These are phyloP conservation scores for Gymnocheta viridis DNA, from an alignment of 2,888 invertebrate species.

Conservation along the genomic window DNA sequence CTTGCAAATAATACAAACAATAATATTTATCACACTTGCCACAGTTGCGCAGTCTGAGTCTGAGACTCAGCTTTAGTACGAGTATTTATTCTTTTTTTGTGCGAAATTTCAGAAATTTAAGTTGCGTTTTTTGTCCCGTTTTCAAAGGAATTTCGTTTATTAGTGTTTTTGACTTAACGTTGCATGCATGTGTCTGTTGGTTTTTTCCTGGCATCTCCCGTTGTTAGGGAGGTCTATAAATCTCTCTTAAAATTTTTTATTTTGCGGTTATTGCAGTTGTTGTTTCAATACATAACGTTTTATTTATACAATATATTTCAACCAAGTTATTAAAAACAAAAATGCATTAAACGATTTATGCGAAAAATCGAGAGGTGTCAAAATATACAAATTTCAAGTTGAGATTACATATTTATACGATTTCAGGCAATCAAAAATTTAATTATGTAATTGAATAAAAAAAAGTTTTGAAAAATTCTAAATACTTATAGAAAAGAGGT, in stretches of 20 bases:
- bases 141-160: constrained; percentile 43
- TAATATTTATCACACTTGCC: constrained; percentile 77
- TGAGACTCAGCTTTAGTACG: constrained; percentile 3
- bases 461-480: no score
- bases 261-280: constrained; percentile 55
- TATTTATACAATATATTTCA: constrained; percentile 78
- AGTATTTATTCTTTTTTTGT: not conserved
- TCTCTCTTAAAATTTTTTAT: constrained; percentile 72
- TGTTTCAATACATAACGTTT: constrained; percentile 53
- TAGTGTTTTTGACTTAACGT: constrained; percentile 54
- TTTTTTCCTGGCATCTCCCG: constrained; percentile 79
- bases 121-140: constrained; percentile 9
- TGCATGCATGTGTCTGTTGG: constrained; percentile 78
- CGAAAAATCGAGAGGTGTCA: constrained; percentile 68
- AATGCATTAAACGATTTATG: constrained; percentile 76
- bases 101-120: constrained; percentile 18
- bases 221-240: constrained; percentile 79
- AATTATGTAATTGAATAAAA: no score
- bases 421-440: not conserved
- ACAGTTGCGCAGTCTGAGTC: constrained; percentile 54
- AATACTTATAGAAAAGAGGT: no score
- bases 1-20: constrained; percentile 70
- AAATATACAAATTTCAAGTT: constrained; percentile 60
- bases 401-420: constrained; percentile 10
- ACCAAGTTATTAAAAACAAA: constrained; percentile 77